These are phyloP conservation scores for Tubulanus polymorphus DNA, from an alignment of 2,888 invertebrate species.

Conservation along the genomic window DNA sequence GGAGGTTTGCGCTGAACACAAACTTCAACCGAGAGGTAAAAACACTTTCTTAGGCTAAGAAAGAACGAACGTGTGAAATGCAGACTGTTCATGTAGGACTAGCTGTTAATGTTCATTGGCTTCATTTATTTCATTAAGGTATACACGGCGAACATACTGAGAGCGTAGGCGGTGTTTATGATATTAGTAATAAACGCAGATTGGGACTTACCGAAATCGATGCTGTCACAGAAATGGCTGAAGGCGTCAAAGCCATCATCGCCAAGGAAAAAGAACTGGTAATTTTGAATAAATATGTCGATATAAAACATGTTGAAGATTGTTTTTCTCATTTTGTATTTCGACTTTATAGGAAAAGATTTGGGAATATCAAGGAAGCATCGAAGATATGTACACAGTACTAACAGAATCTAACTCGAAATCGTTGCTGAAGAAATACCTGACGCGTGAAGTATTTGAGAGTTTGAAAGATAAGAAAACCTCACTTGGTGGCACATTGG, in stretches of 20 bases:
- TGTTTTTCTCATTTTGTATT: too few relatives aligned
- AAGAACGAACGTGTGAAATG: too few relatives aligned
- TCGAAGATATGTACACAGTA: too few relatives aligned
- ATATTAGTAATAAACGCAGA: slow-evolving; percentile 44
- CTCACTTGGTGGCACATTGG: slow-evolving; percentile 32
- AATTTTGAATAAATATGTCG: too few relatives aligned
- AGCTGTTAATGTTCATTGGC: slow-evolving; percentile 17
- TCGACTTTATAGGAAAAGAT: too few relatives aligned
- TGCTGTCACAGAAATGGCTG: slow-evolving; percentile 37
- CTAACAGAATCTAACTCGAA: neutral
- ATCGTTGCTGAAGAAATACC: slow-evolving; percentile 68
- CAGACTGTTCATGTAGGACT: slow-evolving; percentile 14
- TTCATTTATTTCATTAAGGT: too few relatives aligned
- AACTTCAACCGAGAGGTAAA: neutral
- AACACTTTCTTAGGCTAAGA: neutral
- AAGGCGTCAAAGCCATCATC: slow-evolving; percentile 27
- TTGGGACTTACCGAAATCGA: slow-evolving; percentile 41
- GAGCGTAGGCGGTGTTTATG: slow-evolving; percentile 41
- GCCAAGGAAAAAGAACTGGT: slow-evolving; percentile 15
- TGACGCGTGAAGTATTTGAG: slow-evolving; percentile 27
- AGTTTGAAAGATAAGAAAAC: slow-evolving; percentile 31
- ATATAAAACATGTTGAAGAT: too few relatives aligned
- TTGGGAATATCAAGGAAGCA: too few relatives aligned
- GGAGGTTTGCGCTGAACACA: neutral
- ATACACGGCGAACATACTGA: slow-evolving; percentile 44